Conservation (phyloP, 1,140 invertebrate species). For the Eulimnadia texana region DNA sequence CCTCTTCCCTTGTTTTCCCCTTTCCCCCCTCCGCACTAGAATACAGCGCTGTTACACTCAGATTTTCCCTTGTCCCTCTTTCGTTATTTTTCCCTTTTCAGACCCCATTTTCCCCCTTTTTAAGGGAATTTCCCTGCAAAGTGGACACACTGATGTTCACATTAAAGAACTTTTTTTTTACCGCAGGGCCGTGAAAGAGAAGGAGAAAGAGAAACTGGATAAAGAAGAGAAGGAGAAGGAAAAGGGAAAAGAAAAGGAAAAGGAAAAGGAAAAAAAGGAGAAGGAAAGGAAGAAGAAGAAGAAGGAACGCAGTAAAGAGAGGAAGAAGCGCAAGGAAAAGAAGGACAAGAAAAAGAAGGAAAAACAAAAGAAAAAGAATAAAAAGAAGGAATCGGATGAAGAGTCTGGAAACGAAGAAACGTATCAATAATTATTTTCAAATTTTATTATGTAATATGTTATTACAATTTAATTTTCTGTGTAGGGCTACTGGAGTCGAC, state of each 20-base stretch:
- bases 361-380: conserved; percentile 12
- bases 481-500: background rate
- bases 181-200: conserved; percentile 1
- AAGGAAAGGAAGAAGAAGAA: conserved; percentile 32
- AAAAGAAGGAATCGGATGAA: conserved; percentile 12
- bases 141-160: too few relatives aligned
- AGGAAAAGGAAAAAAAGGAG: background rate
- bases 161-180: background rate
- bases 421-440: background rate
- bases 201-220: conserved; percentile 26
- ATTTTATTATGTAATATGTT: background rate
- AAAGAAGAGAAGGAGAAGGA: conserved; percentile 32
- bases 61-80: too few relatives aligned
- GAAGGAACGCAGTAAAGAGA: conserved; percentile 23
- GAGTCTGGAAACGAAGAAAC: background rate
- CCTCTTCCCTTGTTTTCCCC: conserved; percentile 1
- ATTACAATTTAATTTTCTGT: background rate
- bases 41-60: too few relatives aligned
- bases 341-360: conserved; percentile 9
- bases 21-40: too few relatives aligned
- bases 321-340: conserved; percentile 12
- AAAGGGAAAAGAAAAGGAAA: conserved; percentile 16
- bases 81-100: too few relatives aligned
- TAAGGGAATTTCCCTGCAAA: too few relatives aligned
- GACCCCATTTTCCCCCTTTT: too few relatives aligned